Conservation (phyloP, 2,888 invertebrate species). For the Eristalinus sepulchralis region DNA sequence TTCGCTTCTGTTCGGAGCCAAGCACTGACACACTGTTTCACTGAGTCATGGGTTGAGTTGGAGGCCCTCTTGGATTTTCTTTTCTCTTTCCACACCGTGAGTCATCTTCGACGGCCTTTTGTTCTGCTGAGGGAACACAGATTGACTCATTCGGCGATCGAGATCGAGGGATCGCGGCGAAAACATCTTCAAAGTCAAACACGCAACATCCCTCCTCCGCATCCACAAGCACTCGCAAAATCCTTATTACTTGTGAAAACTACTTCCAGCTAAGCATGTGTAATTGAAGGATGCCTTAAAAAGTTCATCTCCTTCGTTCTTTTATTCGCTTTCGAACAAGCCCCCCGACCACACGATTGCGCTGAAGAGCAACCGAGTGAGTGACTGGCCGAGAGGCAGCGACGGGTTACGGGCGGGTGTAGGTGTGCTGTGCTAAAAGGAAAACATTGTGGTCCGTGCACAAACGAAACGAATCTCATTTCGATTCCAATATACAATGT, state of each 20-base stretch:
- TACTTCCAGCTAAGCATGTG: conserved; percentile 10
- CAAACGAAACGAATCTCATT: conserved; percentile 29
- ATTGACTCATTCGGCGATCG: too few species aligned
- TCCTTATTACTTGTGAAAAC: conserved; percentile 31
- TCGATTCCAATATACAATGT: conserved; percentile 9
- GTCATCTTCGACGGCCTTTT: background rate
- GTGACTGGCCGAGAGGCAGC: too few species aligned
- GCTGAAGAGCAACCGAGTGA: too few species aligned
- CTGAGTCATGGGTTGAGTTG: background rate
- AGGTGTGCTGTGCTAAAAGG: background rate
- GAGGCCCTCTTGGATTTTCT: background rate
- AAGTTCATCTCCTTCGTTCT: background rate
- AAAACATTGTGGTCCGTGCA: background rate
- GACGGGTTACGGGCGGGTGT: too few species aligned
- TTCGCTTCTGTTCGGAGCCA: too few species aligned
- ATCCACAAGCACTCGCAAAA: background rate
- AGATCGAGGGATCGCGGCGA: too few species aligned
- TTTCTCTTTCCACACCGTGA: background rate
- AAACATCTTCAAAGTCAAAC: too few species aligned
- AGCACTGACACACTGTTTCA: background rate
- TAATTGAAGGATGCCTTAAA: conserved; percentile 9
- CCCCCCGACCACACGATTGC: background rate
- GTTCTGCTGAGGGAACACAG: background rate
- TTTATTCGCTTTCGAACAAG: background rate
- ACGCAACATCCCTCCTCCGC: too few species aligned